Evolutionary conservation across 2,888 invertebrate genomes (phyloP).

Genomic region (Clusia tigrina): DNA sequence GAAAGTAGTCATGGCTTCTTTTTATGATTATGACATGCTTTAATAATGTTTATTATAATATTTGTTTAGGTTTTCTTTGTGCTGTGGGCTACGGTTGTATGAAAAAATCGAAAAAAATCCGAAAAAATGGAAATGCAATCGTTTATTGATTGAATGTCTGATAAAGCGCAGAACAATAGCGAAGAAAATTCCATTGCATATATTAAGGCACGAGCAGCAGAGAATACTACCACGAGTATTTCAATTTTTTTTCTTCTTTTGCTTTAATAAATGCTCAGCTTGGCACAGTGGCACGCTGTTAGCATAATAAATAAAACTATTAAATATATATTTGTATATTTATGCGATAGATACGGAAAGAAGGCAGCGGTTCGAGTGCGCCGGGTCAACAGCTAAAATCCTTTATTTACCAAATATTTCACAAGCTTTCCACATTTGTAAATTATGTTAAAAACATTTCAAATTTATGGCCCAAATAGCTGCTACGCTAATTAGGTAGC

Average conservation of each 20-base stretch:
- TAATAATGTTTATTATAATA: neutral
- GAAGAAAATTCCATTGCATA: neutral
- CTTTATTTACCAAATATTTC: slow-evolving; percentile 8
- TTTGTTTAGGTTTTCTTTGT: slow-evolving; percentile 1
- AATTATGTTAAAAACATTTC: neutral
- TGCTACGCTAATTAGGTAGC: neutral
- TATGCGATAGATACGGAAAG: too few relatives aligned
- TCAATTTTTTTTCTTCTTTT: neutral
- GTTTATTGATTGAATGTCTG: slow-evolving; percentile 3
- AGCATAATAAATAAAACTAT: slow-evolving; percentile 1
- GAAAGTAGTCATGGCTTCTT: too few relatives aligned
- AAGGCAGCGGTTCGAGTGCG: too few relatives aligned
- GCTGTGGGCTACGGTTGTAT: too few relatives aligned
- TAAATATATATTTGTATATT: neutral
- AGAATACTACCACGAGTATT: too few relatives aligned
- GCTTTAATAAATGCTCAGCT: neutral
- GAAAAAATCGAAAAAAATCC: too few relatives aligned
- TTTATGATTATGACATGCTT: slow-evolving; percentile 7
- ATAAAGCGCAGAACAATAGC: slow-evolving; percentile 1
- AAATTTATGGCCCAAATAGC: neutral
- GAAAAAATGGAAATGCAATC: neutral
- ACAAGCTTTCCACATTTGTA: neutral
- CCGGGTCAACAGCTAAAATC: neutral
- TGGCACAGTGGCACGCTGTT: too few relatives aligned
- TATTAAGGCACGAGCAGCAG: neutral